A percentile compares a stretch with the other conserved stretches of the same genome.
phyloP scores from a whole-genome alignment of 2,888 invertebrate species.

The Drosophila longiperda region DNA sequence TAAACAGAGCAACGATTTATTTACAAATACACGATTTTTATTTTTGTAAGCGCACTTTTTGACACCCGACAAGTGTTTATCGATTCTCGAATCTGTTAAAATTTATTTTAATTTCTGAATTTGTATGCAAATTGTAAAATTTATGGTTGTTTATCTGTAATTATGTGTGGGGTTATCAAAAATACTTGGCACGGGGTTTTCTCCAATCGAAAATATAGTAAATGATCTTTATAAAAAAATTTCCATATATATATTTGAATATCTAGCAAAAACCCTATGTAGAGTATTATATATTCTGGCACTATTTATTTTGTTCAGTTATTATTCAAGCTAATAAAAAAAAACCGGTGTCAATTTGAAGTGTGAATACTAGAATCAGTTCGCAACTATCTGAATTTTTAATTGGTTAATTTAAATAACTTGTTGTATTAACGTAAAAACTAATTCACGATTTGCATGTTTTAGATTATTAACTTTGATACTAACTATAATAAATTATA shows the following conservation, averaged over 20 bases:
- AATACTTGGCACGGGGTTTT: not conserved
- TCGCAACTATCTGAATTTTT: not conserved
- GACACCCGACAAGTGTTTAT: not conserved
- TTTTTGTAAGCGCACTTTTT: not conserved
- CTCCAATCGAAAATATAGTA: not conserved
- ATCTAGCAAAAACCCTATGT: not conserved
- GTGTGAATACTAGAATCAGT: not conserved
- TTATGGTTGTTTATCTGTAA: not conserved
- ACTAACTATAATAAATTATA: not conserved
- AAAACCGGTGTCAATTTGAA: not conserved
- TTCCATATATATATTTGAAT: too few relatives aligned
- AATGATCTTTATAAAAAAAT: not conserved
- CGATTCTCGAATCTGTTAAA: not conserved
- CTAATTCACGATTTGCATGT: not conserved
- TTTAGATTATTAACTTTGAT: not conserved
- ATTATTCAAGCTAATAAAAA: not conserved
- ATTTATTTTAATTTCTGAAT: not conserved
- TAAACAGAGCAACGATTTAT: slow-evolving; percentile 51
- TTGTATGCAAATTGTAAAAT: not conserved
- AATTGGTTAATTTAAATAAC: not conserved
- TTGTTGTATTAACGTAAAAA: not conserved
- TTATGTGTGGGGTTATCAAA: not conserved
- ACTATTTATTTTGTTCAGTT: not conserved
- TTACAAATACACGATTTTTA: slow-evolving; percentile 41
- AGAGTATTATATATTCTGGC: not conserved